Evolutionary conservation across 2,113 vertebrate species (phyloP).

Genomic region (Lucifuga dentata): DNA sequence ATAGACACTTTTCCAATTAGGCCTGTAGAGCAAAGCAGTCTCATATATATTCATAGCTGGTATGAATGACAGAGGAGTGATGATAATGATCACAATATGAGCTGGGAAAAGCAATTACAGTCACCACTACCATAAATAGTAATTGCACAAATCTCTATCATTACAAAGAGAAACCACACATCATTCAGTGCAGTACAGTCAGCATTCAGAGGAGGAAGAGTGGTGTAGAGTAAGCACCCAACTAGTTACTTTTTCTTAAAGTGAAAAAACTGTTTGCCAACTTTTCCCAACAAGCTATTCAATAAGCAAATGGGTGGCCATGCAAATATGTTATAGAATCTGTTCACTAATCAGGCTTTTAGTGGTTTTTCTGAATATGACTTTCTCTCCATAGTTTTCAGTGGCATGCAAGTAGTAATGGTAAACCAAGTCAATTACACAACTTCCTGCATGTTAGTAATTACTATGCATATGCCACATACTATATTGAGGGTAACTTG

Average conservation of each 20-base stretch:
- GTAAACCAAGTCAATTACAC: constrained; percentile 52
- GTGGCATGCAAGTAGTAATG: constrained; percentile 49
- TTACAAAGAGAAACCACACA: constrained; percentile 61
- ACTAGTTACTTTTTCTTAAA: constrained; percentile 32
- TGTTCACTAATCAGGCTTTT: constrained; percentile 71
- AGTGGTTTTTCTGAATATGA: constrained; percentile 64
- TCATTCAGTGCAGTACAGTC: constrained; percentile 15
- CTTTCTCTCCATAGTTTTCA: constrained; percentile 56
- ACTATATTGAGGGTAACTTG: constrained; percentile 33
- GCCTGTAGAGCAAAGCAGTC: constrained; percentile 38
- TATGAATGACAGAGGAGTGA: constrained; percentile 72
- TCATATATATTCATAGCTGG: constrained; percentile 75
- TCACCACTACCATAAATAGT: constrained; percentile 70
- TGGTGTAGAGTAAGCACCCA: not conserved
- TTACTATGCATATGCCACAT: no score
- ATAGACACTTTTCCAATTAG: constrained; percentile 70
- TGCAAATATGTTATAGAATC: constrained; percentile 68
- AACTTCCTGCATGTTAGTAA: constrained; percentile 58
- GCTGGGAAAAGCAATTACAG: constrained; percentile 75
- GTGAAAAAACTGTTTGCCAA: constrained; percentile 60
- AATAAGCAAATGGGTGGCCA: constrained; percentile 66
- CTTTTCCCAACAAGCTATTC: constrained; percentile 62
- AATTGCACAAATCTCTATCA: constrained; percentile 68
- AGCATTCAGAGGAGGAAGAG: constrained; percentile 18
- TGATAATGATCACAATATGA: constrained; percentile 74